Evolutionary conservation across 2,888 invertebrate species (phyloP), one percentile per base, ranked within the genome.

Genomic region (Gonocerus acuteangulatus): DNA sequence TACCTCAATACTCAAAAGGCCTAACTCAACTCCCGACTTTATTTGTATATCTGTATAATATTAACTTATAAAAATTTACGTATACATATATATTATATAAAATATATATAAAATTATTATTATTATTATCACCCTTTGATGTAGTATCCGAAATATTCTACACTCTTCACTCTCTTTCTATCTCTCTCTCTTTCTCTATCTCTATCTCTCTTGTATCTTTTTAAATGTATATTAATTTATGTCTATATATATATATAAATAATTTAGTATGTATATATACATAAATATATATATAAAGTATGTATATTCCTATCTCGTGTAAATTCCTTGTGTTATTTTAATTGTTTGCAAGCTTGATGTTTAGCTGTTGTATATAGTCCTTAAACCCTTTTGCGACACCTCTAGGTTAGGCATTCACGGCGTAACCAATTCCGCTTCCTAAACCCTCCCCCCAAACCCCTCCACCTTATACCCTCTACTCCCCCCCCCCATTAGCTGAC

Each of bases 291-390:
- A 23, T 56, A 56, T 56, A 27, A 34, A 27, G 21, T 45, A 32
- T 39, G 44, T 47, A 48, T 60, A 49, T 48, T 51, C 58, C 61
- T 47, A 57, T 52, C 34, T 52, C 45, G 49, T 59, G 52, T 48
- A 54, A 39, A 58, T 60, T 51, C 44, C 49, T 60, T 60, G 51
- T 60, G 34, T 61, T 61, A 36, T 64, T 60, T 52, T 59, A 49
- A 58, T 64, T 52, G 56, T 64, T 64, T 64, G 64, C 64, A 64
- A 63, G 64, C 64, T 64, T 64, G 56, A 62, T 62, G 62, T 64
- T 64, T 62, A 62, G 62, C 64, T 48, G 47, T 42, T 60, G 60
- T 63, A 63, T 42, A 60, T 62, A 66, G 62, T 62, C 60, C 63
- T 64, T 15, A 21, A 58, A 51, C 7, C 57, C 47, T 45, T 57